phyloP scores from a whole-genome alignment of 2,113 vertebrate genomes.

The Sebastes schlegelii region DNA sequence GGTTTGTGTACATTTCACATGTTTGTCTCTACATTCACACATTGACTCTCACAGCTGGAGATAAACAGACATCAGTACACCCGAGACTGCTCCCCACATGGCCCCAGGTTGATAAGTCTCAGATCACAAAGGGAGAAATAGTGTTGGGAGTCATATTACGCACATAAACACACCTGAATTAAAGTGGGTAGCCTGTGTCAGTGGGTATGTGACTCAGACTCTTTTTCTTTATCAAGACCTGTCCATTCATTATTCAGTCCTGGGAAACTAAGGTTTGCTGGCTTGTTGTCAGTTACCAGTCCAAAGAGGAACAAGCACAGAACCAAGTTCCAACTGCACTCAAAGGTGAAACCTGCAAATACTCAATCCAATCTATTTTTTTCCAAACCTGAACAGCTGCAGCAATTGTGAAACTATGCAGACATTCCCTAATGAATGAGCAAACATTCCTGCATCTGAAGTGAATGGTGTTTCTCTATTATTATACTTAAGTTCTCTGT shows the following conservation, averaged over 20 bases:
- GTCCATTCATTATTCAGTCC: conserved; percentile 70
- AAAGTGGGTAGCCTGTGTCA: conserved; percentile 43
- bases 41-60: conserved; percentile 43
- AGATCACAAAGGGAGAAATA: conserved; percentile 59
- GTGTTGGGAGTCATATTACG: conserved; percentile 66
- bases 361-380: neutral
- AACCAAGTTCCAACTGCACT: neutral
- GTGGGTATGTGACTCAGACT: conserved; percentile 40
- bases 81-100: conserved; percentile 49
- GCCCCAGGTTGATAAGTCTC: conserved; percentile 47
- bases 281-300: conserved; percentile 35
- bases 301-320: conserved; percentile 12
- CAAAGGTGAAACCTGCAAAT: neutral
- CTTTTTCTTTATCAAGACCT: conserved; percentile 22
- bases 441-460: neutral
- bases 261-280: conserved; percentile 42
- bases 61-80: conserved; percentile 39
- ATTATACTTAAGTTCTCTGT: neutral
- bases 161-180: conserved; percentile 63
- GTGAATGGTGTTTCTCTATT: neutral
- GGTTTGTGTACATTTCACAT: conserved; percentile 38
- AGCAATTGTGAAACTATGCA: neutral
- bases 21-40: conserved; percentile 43
- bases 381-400: neutral
- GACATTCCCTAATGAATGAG: neutral